phyloP scores from a whole-genome alignment of 2,113 vertebrate species.

The Charadrius vociferus region DNA sequence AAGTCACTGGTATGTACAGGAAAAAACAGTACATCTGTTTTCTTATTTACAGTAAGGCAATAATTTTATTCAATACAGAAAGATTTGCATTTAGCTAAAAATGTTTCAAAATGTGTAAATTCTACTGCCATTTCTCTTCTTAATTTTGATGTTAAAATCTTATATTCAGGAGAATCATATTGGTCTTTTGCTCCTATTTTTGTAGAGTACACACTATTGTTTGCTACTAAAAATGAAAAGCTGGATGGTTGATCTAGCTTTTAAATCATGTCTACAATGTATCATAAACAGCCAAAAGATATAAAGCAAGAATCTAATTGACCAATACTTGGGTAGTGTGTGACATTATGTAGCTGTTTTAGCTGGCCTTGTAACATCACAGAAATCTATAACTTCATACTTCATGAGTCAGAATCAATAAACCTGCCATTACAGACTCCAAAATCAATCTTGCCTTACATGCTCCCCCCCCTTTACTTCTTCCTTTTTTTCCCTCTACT shows the following conservation, averaged over 20 bases:
- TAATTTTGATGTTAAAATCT: not conserved
- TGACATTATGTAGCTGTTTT: slow-evolving; percentile 32
- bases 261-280: slow-evolving; percentile 7
- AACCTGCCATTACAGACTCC: slow-evolving; percentile 20
- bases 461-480: not conserved
- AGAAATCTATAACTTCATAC: slow-evolving; percentile 41
- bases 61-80: not conserved
- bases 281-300: not conserved
- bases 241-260: not conserved
- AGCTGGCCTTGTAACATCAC: slow-evolving; percentile 9
- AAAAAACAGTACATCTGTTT: not conserved
- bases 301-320: slow-evolving; percentile 39
- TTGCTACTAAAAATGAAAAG: not conserved
- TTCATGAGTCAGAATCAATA: slow-evolving; percentile 52
- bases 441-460: slow-evolving; percentile 17
- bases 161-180: not conserved
- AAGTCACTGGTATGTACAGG: not conserved
- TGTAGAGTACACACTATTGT: not conserved
- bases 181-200: not conserved
- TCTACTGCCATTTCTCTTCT: not conserved
- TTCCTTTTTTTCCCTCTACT: slow-evolving; percentile 3
- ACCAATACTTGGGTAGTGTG: not conserved
- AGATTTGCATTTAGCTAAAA: not conserved
- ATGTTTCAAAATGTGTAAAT: not conserved
- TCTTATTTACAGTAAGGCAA: not conserved